Percentiles rank a stretch among this genome's conserved stretches.
phyloP scores from a whole-genome alignment of 2,113 vertebrate species.

The Oreamnos americanus region DNA sequence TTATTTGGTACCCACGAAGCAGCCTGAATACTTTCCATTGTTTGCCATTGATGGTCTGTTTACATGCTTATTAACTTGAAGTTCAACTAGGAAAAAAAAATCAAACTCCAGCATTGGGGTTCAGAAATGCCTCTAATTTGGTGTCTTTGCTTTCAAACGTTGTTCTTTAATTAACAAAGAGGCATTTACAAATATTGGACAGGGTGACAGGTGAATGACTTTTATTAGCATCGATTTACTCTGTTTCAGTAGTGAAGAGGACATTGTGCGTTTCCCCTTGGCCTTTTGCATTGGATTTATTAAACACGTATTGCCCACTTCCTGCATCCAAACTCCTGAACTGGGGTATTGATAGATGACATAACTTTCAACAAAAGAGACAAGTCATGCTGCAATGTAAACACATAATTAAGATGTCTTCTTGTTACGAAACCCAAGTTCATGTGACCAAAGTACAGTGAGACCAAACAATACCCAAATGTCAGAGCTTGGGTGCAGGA shows the following conservation, averaged over 20 bases:
- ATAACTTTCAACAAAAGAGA: not conserved
- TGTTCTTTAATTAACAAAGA: conserved; percentile 16
- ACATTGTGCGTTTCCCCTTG: not conserved
- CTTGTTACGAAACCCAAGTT: not conserved
- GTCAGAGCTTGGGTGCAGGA: not conserved
- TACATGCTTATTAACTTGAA: conserved; percentile 26
- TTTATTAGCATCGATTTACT: not conserved
- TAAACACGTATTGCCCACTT: not conserved
- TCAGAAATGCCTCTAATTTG: not conserved
- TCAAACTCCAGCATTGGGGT: not conserved
- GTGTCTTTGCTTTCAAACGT: not conserved
- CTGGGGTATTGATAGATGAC: not conserved
- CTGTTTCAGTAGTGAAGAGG: not conserved
- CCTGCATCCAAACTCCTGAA: not conserved
- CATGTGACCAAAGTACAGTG: not conserved
- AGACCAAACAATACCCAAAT: not conserved
- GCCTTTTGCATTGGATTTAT: not conserved
- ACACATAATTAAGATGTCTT: not conserved
- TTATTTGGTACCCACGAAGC: not conserved
- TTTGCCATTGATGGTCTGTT: not conserved
- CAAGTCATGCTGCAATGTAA: not conserved
- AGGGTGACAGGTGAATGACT: not conserved
- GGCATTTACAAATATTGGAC: not conserved
- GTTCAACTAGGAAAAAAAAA: not conserved
- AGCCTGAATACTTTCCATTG: not conserved